Conservation (phyloP, 2,888 invertebrate genomes). For the Nephrotoma appendiculata region DNA sequence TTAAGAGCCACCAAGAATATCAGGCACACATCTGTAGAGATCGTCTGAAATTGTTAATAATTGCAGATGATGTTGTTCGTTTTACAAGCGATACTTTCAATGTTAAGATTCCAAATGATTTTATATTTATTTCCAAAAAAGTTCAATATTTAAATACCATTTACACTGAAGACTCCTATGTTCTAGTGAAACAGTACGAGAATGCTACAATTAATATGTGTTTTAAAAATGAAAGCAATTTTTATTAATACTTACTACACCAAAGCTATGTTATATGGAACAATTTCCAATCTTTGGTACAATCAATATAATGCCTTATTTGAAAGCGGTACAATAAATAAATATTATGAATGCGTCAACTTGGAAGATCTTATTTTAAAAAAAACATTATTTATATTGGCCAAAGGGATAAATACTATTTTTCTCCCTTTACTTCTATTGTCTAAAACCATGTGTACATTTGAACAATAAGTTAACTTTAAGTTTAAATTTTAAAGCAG, state of each 20-base stretch:
- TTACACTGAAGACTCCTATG: background rate
- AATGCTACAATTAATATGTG: background rate
- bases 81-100: background rate
- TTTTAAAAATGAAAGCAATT: background rate
- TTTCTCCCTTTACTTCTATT: background rate
- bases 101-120: background rate
- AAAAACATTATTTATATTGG: background rate
- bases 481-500: background rate
- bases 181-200: background rate
- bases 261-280: background rate
- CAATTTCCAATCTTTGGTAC: background rate
- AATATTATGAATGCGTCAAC: background rate
- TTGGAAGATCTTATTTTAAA: background rate
- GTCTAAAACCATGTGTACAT: background rate
- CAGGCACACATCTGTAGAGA: background rate
- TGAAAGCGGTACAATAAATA: background rate
- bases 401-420: background rate
- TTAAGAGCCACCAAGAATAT: background rate
- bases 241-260: background rate
- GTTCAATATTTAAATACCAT: background rate
- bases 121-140: background rate
- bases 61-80: background rate
- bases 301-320: background rate
- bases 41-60: background rate
- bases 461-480: background rate